Evolutionary conservation across 2,113 vertebrate species (phyloP), one percentile per base, ranked within the genome.

Genomic region (Otis tarda): DNA sequence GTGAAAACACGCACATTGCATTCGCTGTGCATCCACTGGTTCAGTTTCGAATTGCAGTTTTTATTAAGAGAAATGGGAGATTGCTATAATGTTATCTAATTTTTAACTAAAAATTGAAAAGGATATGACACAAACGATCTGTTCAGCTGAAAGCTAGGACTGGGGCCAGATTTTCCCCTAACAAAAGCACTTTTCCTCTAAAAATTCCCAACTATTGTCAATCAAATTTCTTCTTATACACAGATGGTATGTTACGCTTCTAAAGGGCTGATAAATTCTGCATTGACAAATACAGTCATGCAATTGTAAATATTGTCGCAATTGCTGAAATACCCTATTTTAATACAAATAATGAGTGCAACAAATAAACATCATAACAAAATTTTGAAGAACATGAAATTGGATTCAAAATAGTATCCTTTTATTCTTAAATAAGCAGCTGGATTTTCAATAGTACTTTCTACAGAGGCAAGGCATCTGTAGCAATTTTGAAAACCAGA

Each of bases 51-150:
- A 61, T 74, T 57, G 37, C 23, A 45, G 22, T 89, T 91, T 55
- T 86, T 57, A 30, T 67, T 73, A 76, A 21, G n/a, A 61, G 37
- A 86, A 85, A 76, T 76, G 10, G 28, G 55, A 78, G 27, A 70
- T 5, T 49, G 35, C 17, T 77, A 70, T 45, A 83, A 89, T 77
- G 75, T 55, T 75, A 73, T 68, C 73, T 65, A 27, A 65, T 80
- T 45, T 83, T 77, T 45, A 81, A 59, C 73, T 93, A 81, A n/a
- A 81, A 87, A 61, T 57, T 55, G n/a, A 79, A 63, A 67, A 94
- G 22, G 1, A 21, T 19, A 11, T 28, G 33, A 47, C 47, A 59
- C 27, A 94, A 89, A 70, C 35, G 25, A 59, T 49, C 56, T 50
- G 47, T 61, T 83, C n/a, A 81, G 22, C 37, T 84, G 74, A 77